phyloP scores from a whole-genome alignment of 2,113 vertebrate genomes.

The Nycticebus coucang region DNA sequence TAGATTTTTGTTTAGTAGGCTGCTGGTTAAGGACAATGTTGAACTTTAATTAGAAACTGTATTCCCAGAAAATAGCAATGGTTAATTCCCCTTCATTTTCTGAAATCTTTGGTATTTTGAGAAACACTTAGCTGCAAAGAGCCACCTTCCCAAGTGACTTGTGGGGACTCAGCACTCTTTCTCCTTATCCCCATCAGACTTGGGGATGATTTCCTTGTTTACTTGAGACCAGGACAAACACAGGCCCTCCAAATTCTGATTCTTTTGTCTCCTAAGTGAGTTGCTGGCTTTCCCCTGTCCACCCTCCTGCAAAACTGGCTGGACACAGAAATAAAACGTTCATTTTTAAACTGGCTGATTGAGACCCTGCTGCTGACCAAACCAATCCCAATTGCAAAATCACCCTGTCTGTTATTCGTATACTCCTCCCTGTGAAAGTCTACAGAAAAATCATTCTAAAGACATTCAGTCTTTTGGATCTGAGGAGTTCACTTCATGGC shows the following conservation, averaged over 20 bases:
- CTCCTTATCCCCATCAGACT: background rate
- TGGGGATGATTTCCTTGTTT: background rate
- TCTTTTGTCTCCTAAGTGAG: background rate
- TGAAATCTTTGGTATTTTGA: background rate
- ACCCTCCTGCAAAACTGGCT: background rate
- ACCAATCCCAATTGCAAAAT: background rate
- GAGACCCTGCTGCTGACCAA: background rate
- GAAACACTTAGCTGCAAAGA: background rate
- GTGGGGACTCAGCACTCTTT: background rate
- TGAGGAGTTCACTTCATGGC: background rate
- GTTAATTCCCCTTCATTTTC: background rate
- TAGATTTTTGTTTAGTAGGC: background rate
- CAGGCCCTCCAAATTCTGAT: background rate
- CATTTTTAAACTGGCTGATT: background rate
- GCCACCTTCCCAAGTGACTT: background rate
- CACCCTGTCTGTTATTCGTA: background rate
- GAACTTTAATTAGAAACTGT: background rate
- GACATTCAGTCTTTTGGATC: background rate
- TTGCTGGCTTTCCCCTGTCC: background rate
- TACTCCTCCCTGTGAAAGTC: background rate
- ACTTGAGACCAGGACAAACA: background rate
- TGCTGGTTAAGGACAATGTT: background rate
- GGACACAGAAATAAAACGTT: background rate
- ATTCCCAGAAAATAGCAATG: background rate
- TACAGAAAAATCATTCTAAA: background rate